These are phyloP conservation scores for Aelia acuminata DNA, from an alignment of 2,888 invertebrate genomes.

Conservation along the genomic window DNA sequence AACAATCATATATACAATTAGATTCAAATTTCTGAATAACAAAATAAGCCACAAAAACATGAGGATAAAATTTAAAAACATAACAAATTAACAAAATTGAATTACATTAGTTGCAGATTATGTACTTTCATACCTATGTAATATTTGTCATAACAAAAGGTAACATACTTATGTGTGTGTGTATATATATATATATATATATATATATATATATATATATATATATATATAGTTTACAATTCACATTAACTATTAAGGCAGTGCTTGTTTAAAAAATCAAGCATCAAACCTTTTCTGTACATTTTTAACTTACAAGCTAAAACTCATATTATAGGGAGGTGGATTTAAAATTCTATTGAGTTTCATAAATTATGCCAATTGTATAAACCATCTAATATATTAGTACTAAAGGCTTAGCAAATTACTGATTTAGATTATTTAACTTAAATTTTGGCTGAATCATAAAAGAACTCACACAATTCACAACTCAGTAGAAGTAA, in stretches of 20 bases:
- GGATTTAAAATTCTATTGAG: neutral
- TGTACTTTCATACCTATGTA: conserved; percentile 13
- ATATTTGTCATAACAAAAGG: conserved; percentile 42
- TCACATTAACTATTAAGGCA: conserved; percentile 58
- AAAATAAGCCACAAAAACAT: conserved; percentile 56
- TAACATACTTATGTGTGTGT: no score
- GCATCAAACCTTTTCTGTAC: conserved; percentile 62
- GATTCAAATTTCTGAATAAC: conserved; percentile 41
- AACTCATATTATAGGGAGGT: conserved; percentile 50
- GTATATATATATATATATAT: neutral
- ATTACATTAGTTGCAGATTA: neutral
- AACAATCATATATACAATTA: conserved; percentile 55
- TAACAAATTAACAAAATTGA: conserved; percentile 40
- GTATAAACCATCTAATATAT: neutral
- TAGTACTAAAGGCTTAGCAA: neutral
- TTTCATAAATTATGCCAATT: neutral
- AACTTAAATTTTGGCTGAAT: neutral
- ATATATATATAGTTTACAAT: conserved; percentile 54
- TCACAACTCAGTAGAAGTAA: neutral
- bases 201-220: conserved; percentile 32
- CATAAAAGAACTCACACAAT: neutral
- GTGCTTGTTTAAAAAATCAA: conserved; percentile 62
- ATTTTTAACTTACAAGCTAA: conserved; percentile 34
- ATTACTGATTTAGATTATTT: neutral
- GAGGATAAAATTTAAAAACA: conserved; percentile 53